Conservation (phyloP, 2,797 vertebrate genomes). For the Phataginus tetradactyla region DNA sequence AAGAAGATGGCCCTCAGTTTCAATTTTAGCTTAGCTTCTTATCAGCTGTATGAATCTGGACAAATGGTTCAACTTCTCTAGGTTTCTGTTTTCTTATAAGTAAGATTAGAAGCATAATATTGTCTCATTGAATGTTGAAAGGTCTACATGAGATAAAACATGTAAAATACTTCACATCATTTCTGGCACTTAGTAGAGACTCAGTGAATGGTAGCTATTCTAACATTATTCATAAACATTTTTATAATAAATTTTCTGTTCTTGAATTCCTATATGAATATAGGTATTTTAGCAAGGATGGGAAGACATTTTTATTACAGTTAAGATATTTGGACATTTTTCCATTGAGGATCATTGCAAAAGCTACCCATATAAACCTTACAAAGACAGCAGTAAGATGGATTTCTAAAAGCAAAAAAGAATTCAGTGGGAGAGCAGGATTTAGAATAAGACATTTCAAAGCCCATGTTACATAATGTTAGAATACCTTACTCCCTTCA, state of each 20-base stretch:
- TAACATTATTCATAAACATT: neutral
- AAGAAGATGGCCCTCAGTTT: neutral
- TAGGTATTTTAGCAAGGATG: neutral
- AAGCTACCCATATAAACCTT: neutral
- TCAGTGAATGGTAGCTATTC: neutral
- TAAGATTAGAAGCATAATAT: conserved; percentile 11
- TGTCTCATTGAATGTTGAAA: neutral
- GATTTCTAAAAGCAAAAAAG: neutral
- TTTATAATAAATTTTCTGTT: neutral
- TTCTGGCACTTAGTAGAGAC: neutral
- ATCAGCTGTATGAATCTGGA: neutral
- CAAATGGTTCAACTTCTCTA: neutral
- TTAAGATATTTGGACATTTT: conserved; percentile 11
- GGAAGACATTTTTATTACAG: neutral
- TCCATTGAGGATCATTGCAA: neutral
- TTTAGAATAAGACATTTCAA: conserved; percentile 8
- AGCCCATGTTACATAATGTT: neutral
- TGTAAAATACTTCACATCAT: neutral
- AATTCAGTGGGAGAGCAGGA: neutral
- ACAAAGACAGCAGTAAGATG: neutral
- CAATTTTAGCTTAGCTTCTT: neutral
- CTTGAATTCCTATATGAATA: conserved; percentile 3
- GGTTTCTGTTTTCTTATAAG: neutral
- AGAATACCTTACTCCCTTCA: neutral
- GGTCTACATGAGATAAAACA: neutral